phyloP scores from a whole-genome alignment of 2,113 vertebrate species.

The Campylomormyrus tamandua region DNA sequence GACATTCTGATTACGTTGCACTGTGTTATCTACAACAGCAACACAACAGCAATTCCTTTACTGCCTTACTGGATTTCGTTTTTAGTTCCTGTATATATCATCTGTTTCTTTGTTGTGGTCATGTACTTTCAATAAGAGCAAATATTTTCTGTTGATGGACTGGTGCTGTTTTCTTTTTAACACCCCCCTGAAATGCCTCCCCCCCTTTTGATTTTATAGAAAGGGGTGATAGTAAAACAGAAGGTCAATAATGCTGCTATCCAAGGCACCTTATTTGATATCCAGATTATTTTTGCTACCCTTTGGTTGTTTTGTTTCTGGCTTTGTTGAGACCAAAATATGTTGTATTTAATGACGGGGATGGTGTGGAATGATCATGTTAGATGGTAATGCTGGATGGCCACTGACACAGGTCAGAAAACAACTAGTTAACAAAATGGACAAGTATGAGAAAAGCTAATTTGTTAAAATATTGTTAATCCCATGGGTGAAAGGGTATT shows the following conservation, averaged over 20 bases:
- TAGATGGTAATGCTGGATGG: not conserved
- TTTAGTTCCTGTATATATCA: not conserved
- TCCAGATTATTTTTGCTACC: not conserved
- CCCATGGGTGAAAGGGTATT: not conserved
- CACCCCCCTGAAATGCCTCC: not conserved
- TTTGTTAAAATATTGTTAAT: not conserved
- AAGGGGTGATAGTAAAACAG: not conserved
- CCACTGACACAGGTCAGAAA: not conserved
- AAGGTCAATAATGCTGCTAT: not conserved
- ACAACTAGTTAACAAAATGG: not conserved
- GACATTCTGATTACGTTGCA: not conserved
- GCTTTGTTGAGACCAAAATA: not conserved
- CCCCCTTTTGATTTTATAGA: not conserved
- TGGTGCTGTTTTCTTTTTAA: not conserved
- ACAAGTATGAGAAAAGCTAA: not conserved
- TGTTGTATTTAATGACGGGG: not conserved
- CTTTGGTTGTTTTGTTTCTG: not conserved
- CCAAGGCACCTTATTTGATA: not conserved
- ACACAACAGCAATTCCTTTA: not conserved
- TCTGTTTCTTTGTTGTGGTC: not conserved
- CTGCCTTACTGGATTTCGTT: not conserved
- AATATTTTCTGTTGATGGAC: not conserved
- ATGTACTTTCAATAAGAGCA: not conserved
- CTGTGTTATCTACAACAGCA: not conserved
- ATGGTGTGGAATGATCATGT: not conserved